phyloP scores from a whole-genome alignment of 2,797 vertebrate species.

The Carcharodon carcharias region DNA sequence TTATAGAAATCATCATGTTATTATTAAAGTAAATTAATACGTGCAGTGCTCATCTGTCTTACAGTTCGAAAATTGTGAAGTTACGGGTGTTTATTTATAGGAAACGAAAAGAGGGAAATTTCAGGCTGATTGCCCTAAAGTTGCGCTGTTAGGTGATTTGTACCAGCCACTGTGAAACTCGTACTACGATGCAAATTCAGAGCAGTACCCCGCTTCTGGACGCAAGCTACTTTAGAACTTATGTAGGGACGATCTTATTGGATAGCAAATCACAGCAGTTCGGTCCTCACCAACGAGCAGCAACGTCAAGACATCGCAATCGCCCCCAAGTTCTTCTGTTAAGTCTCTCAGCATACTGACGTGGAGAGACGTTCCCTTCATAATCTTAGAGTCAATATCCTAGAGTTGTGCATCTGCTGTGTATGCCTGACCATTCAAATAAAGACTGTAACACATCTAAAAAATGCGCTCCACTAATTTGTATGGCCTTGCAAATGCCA shows the following conservation, averaged over 20 bases:
- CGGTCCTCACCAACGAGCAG: background rate
- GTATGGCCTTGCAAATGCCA: background rate
- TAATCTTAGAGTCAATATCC: background rate
- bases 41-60: background rate
- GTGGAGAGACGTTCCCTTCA: background rate
- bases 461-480: background rate
- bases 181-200: too few species aligned
- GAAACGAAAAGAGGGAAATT: background rate
- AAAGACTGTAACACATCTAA: background rate
- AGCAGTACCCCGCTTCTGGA: too few species aligned
- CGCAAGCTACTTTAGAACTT: too few species aligned
- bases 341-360: background rate
- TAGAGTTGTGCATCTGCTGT: background rate
- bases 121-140: too few species aligned
- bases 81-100: background rate
- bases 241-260: too few species aligned
- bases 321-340: background rate
- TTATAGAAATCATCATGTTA: background rate
- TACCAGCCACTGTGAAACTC: too few species aligned
- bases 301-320: background rate
- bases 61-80: background rate
- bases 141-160: too few species aligned
- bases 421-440: too few species aligned
- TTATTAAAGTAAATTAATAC: background rate
- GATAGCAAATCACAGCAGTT: too few species aligned